phyloP scores from a whole-genome alignment of 2,113 vertebrate species.

The Lepus timidus region DNA sequence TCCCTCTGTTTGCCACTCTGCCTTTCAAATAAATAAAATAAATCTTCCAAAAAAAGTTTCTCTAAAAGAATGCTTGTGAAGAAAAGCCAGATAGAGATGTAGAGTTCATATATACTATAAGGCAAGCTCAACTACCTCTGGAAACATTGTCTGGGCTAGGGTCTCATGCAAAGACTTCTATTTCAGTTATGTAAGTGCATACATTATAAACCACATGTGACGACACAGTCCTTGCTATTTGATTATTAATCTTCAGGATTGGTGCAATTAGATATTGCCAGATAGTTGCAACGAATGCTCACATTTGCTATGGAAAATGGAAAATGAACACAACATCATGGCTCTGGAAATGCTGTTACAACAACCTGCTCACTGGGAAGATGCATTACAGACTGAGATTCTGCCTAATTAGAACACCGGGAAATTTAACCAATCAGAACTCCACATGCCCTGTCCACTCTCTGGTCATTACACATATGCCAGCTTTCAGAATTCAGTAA shows the following conservation, averaged over 20 bases:
- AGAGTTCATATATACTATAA: neutral
- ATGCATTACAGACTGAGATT: neutral
- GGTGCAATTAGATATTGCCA: conserved; percentile 5
- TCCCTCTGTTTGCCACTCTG: too few relatives aligned
- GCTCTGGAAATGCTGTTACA: neutral
- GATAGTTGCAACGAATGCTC: conserved; percentile 39
- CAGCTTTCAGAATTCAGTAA: conserved; percentile 26
- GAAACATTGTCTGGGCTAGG: neutral
- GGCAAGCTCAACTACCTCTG: neutral
- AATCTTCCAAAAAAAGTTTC: too few relatives aligned
- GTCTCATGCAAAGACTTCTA: neutral
- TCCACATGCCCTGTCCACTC: neutral
- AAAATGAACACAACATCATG: conserved; percentile 31
- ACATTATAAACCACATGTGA: neutral
- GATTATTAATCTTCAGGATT: neutral
- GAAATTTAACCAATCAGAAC: conserved; percentile 50
- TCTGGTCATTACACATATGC: neutral
- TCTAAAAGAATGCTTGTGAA: neutral
- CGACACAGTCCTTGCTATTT: neutral
- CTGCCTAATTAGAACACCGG: conserved; percentile 43
- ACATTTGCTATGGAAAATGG: neutral
- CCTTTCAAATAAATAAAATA: too few relatives aligned
- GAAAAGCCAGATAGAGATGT: neutral
- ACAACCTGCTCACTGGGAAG: conserved; percentile 52
- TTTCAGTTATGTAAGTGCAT: neutral